phyloP scores from a whole-genome alignment of 2,888 invertebrate species.

The Acutogordius australiensis region DNA sequence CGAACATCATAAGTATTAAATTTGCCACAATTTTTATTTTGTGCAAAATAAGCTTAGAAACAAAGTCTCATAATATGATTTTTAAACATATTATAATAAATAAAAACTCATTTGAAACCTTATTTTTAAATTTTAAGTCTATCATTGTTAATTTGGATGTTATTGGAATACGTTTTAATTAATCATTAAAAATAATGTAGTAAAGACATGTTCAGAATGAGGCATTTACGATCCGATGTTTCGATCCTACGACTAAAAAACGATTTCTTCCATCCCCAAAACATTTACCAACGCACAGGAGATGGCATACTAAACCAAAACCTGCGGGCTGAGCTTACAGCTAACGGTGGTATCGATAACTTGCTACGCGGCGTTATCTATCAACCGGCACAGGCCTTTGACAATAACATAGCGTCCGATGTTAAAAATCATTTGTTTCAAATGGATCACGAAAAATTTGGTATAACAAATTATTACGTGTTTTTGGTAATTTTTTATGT shows the following conservation, averaged over 20 bases:
- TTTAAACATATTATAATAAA: too few species aligned
- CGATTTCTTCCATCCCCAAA: not conserved
- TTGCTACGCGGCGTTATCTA: conserved; percentile 16
- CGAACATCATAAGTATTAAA: too few species aligned
- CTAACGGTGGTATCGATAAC: conserved; percentile 15
- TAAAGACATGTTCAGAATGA: not conserved
- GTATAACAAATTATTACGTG: too few species aligned
- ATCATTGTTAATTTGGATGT: too few species aligned
- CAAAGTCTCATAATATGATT: too few species aligned
- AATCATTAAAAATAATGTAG: too few species aligned
- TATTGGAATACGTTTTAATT: too few species aligned
- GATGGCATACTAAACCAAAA: not conserved
- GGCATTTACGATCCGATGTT: not conserved
- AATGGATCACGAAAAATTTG: conserved; percentile 8
- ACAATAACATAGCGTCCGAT: conserved; percentile 1
- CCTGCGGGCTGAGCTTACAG: not conserved
- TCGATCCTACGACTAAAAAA: not conserved
- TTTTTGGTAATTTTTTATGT: too few species aligned
- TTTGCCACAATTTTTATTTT: too few species aligned
- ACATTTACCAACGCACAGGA: conserved; percentile 1
- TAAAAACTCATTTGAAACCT: too few species aligned
- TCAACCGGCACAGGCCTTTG: conserved; percentile 9
- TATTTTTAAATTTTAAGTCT: too few species aligned
- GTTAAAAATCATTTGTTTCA: conserved; percentile 1
- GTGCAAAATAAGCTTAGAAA: too few species aligned